These are phyloP conservation scores for Conus betulinus DNA, from an alignment of 1,140 invertebrate genomes.

Conservation along the genomic window DNA sequence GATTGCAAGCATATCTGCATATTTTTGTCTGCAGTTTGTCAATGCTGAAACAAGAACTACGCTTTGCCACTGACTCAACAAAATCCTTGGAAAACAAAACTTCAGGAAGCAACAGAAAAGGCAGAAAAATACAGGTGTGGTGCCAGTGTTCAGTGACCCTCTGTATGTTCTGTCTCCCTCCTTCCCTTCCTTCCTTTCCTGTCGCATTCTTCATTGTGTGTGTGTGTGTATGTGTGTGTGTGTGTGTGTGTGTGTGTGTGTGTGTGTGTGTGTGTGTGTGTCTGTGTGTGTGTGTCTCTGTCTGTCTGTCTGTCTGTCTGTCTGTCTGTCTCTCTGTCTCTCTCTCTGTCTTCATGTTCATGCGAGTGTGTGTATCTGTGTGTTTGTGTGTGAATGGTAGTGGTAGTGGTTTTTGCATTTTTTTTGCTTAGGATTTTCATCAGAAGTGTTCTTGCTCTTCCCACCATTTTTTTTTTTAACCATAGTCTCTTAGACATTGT, in stretches of 20 bases:
- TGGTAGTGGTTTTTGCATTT: no score
- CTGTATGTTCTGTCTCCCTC: not conserved
- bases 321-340: not conserved
- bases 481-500: no score
- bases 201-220: no score
- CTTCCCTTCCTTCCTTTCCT: no score
- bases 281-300: not conserved
- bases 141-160: not conserved
- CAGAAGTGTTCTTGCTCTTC: no score
- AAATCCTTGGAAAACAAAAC: not conserved
- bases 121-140: slow-evolving; percentile 25
- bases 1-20: no score
- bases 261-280: not conserved
- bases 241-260: not conserved
- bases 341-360: not conserved
- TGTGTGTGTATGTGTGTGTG: not conserved
- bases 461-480: no score
- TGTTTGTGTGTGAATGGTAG: not conserved
- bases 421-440: no score
- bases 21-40: slow-evolving; percentile 3
- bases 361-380: not conserved
- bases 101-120: slow-evolving; percentile 1
- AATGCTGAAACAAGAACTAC: slow-evolving; percentile 22
- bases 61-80: not conserved
- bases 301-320: not conserved